phyloP scores from a whole-genome alignment of 2,888 invertebrate genomes.

The Trachelus iudaicus region DNA sequence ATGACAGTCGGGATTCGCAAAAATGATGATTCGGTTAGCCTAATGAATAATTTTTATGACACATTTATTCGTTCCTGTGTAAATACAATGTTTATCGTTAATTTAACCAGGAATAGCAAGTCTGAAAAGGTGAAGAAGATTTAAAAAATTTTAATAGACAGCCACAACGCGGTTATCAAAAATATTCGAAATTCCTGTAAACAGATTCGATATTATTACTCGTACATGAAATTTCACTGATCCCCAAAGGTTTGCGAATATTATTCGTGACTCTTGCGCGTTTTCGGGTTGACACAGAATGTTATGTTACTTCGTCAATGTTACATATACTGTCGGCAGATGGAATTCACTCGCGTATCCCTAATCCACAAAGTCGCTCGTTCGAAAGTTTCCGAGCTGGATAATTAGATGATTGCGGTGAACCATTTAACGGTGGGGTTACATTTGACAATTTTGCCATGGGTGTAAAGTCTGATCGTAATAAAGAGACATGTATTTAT shows the following conservation, averaged over 20 bases:
- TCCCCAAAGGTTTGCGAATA: no score
- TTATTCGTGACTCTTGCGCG: no score
- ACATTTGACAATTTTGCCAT: background rate
- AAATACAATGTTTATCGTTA: background rate
- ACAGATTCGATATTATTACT: no score
- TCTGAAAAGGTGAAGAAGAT: no score
- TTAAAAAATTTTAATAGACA: no score
- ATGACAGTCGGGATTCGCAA: background rate
- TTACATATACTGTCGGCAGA: background rate
- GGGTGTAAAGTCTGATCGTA: background rate
- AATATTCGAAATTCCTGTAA: no score
- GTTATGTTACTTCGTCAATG: background rate
- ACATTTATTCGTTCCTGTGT: background rate
- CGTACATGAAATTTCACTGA: no score
- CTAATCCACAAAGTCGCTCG: background rate
- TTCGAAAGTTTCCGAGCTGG: background rate
- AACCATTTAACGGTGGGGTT: background rate
- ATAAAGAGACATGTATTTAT: background rate
- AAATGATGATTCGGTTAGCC: conserved; percentile 13
- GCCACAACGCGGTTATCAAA: no score
- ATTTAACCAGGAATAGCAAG: background rate
- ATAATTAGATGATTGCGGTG: background rate
- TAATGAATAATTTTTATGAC: conserved; percentile 5
- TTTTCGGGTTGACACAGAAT: background rate
- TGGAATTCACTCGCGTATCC: background rate